Base-by-base conservation (phyloP, 2,797 vertebrate genomes). In the Microctenopoma steveboyesi region DNA sequence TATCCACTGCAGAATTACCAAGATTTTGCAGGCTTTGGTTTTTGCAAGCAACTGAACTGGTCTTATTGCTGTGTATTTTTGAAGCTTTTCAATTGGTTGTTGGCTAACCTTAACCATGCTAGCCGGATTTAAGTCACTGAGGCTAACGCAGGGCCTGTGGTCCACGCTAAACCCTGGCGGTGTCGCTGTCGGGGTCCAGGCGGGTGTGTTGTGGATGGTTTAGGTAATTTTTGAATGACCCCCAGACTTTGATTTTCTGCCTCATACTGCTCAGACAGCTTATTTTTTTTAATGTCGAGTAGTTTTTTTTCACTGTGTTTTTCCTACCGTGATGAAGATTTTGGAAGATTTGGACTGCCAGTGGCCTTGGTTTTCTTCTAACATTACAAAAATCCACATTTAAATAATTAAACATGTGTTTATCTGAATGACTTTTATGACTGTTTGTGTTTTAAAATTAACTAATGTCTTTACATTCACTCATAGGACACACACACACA, bases 361-460 rank as follows among this genome's bases (percentile, higher is more conserved):
- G 37, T 49, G 59, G 70, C 72, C 33, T 64, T 64, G 64, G 62
- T 69, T 68, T 73, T 89, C 76, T 79, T 73, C 4, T 69, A 78
- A 79, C 63, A 48, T 69, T 65, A 65, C 55, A 74, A 74, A 76
- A 40, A 63, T 33, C 0, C 61, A 78, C 58, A 74, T 56, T 50
- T 48, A 10, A 66, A 74, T 51, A 57, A 89, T 88, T 90, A 92
- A 89, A 90, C 63, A 12, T 61, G 53, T 81, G 15, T 82, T 60
- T 57, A 76, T 74, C 33, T 82, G 57, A 91, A 90, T 70, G 64
- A 79, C 69, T 82, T 79, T 77, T 54, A 81, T 76, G 77, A 76
- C 70, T 86, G 71, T 87, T 81, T 71, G 67, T 86, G 74, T 78
- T 65, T 69, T 14, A 66, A 60, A 70, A 64, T 66, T 15, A 64